A percentile compares a stretch with the other conserved stretches of the same genome.
Conservation (phyloP, 1,140 invertebrate genomes). For the Periplaneta americana region DNA sequence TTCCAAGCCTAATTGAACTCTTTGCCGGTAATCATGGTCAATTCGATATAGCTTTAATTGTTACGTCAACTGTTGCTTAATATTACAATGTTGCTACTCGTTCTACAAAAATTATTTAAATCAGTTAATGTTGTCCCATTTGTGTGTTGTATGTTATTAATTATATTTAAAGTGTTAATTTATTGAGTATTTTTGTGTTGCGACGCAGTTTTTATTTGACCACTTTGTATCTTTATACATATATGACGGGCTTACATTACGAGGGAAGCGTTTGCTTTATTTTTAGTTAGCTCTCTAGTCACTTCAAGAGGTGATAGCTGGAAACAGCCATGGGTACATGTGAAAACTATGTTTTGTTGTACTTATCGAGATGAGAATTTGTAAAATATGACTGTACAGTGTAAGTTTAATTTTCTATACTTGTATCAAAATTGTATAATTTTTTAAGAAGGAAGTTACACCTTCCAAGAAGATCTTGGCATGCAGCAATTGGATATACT, state of each 20-base stretch:
- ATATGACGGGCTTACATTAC: neutral
- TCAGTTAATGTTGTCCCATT: neutral
- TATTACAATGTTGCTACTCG: neutral
- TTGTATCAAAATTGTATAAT: neutral
- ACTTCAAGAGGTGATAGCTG: neutral
- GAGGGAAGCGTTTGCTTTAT: neutral
- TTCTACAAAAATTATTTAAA: neutral
- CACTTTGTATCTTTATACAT: neutral
- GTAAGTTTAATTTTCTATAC: neutral
- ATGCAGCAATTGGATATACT: neutral
- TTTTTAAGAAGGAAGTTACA: too few species aligned
- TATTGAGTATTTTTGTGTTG: neutral
- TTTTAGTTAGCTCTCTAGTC: neutral
- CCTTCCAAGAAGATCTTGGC: too few species aligned
- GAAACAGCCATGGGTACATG: neutral
- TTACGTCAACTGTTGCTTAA: neutral
- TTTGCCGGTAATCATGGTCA: neutral
- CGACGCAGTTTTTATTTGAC: neutral
- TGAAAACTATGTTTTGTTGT: neutral
- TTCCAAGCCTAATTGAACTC: neutral
- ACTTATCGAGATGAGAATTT: neutral
- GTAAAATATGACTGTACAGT: neutral
- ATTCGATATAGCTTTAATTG: neutral
- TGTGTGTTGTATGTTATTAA: neutral
- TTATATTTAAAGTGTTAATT: neutral